Conservation (phyloP, 2,888 invertebrate species). For the Drosophila infuscata region DNA sequence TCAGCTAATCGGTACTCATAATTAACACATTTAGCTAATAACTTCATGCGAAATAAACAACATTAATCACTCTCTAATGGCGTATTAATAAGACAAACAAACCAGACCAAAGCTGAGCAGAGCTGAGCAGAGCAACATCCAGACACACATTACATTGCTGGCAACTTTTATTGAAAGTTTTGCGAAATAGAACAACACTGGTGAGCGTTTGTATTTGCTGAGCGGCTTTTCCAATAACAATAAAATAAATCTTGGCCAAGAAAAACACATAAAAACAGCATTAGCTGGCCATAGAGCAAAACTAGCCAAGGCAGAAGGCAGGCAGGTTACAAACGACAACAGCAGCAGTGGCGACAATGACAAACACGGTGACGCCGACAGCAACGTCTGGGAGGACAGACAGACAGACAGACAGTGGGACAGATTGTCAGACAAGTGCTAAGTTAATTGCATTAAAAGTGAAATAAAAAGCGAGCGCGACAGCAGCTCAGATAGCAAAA, state of each 20-base stretch:
- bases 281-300: conserved; percentile 75
- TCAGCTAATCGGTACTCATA: conserved; percentile 71
- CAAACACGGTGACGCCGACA: conserved; percentile 54
- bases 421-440: conserved; percentile 72
- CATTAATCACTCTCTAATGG: conserved; percentile 80
- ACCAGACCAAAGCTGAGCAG: conserved; percentile 20
- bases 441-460: conserved; percentile 79
- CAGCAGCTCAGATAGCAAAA: conserved; percentile 78
- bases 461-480: conserved; percentile 75
- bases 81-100: conserved; percentile 75
- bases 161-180: conserved; percentile 74
- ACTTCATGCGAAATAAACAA: conserved; percentile 77
- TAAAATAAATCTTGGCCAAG: conserved; percentile 79
- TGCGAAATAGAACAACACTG: conserved; percentile 28
- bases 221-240: conserved; percentile 77
- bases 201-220: conserved; percentile 31
- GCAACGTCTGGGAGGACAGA: conserved; percentile 50
- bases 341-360: conserved; percentile 52
- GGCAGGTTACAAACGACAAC: conserved; percentile 43
- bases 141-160: conserved; percentile 1
- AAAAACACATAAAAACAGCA: conserved; percentile 80
- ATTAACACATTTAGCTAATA: conserved; percentile 82
- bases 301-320: conserved; percentile 54
- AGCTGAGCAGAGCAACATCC: conserved; percentile 3
- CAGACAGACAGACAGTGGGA: conserved; percentile 41